phyloP scores from a whole-genome alignment of 2,113 vertebrate species.

The Ammospiza caudacuta region DNA sequence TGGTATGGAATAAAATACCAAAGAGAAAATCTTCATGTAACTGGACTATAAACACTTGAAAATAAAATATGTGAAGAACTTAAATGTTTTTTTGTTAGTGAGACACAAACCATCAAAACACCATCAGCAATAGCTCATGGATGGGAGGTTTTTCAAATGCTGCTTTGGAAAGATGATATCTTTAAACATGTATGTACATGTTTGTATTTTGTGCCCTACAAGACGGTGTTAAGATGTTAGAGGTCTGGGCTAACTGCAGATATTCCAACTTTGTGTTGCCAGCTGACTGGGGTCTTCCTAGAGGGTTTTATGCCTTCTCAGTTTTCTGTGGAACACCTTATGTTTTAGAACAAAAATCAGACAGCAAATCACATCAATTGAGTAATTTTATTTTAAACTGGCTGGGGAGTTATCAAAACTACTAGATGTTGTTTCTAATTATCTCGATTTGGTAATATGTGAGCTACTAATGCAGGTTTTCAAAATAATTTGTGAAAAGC shows the following conservation, averaged over 20 bases:
- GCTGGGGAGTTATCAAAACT: background rate
- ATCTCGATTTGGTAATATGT: background rate
- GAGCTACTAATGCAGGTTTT: background rate
- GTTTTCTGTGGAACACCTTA: background rate
- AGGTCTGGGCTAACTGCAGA: background rate
- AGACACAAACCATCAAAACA: background rate
- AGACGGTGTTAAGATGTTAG: background rate
- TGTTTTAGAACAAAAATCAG: background rate
- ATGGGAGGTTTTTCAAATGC: background rate
- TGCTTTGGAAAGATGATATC: background rate
- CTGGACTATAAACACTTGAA: background rate
- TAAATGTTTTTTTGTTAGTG: background rate
- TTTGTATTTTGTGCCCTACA: background rate
- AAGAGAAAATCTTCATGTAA: background rate
- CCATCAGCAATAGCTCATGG: background rate
- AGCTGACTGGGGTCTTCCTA: background rate
- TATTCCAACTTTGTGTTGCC: background rate
- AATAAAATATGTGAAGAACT: background rate
- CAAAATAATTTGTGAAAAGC: background rate
- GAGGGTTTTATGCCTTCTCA: background rate
- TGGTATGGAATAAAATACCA: background rate
- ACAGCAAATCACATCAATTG: background rate
- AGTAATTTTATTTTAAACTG: background rate
- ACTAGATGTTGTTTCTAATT: slow-evolving; percentile 3
- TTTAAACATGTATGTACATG: background rate